These are phyloP conservation scores for Trissonchulus latispiculum DNA, from an alignment of 2,888 invertebrate species.

Conservation along the genomic window DNA sequence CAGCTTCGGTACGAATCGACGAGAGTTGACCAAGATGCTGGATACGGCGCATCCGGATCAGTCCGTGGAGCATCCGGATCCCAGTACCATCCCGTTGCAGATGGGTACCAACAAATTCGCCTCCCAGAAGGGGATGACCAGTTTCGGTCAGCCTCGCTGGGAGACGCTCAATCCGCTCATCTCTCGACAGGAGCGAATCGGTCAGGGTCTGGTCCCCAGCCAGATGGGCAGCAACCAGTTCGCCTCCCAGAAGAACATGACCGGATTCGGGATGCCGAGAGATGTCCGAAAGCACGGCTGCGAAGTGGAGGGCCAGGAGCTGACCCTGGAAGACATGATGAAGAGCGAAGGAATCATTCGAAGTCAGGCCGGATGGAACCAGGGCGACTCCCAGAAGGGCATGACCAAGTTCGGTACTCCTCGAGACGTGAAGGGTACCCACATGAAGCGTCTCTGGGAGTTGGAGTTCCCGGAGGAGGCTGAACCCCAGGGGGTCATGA, in stretches of 20 bases:
- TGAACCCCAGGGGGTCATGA: constrained; percentile 6
- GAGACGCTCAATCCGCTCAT: constrained; percentile 36
- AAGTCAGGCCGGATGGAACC: constrained; percentile 43
- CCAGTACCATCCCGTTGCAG: constrained; percentile 41
- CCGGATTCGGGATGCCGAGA: constrained; percentile 31
- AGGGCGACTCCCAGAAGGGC: constrained; percentile 43
- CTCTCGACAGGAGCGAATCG: constrained; percentile 40
- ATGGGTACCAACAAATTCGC: constrained; percentile 43
- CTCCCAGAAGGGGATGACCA: constrained; percentile 42
- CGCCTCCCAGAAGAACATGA: constrained; percentile 39
- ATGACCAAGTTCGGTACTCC: constrained; percentile 43
- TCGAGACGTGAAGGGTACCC: constrained; percentile 43
- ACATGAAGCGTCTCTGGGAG: constrained; percentile 43
- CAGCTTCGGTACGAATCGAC: constrained; percentile 41
- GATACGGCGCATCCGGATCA: constrained; percentile 44
- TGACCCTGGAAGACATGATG: constrained; percentile 31
- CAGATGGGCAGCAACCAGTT: constrained; percentile 28
- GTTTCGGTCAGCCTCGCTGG: constrained; percentile 43
- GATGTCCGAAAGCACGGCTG: constrained; percentile 8
- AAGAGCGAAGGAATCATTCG: constrained; percentile 42
- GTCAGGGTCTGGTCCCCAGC: constrained; percentile 29
- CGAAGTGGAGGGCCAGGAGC: constrained; percentile 38
- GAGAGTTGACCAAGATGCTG: constrained; percentile 37
- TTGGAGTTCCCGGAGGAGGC: constrained; percentile 42
- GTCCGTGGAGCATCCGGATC: constrained; percentile 40